Evolutionary conservation across 2,888 invertebrate species (phyloP), one percentile per base, ranked within the genome.

Genomic region (Biston betularia): DNA sequence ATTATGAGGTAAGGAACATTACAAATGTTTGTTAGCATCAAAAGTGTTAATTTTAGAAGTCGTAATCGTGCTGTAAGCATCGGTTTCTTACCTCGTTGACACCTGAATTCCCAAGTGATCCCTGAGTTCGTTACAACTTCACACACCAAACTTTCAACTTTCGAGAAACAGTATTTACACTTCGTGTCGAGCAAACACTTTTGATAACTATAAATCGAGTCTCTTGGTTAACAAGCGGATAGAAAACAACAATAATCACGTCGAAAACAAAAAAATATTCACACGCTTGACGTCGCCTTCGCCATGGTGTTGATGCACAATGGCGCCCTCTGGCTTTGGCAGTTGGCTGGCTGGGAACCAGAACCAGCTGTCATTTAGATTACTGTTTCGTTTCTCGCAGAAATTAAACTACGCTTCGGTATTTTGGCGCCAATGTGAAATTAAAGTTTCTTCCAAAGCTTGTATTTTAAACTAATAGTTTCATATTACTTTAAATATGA

Each of bases 31-130:
- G 72, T 79, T 79, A 79, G 71, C 70, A 80, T 76, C 59, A 61
- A 80, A 78, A 83, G 79, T 79, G 83, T 81, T 89, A 85, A 88
- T 86, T 88, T 83, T 86, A 87, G 84, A 87, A 87, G 82, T 82
- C 80, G 76, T 88, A 87, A 84, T 89, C 83, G 82, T 79, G 83
- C 80, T 86, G 84, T 86, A 88, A 85, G 89, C 89, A 89, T 90
- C 82, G 81, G 78, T 86, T 89, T 87, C 93, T 93, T 93, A 93
- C 94, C 93, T 93, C 93, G 89, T 93, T 93, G 93, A 93, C 93
- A 94, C 93, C 93, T 92, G 90, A 92, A 92, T 87, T 88, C 88
- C 87, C 83, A 87, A 91, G 87, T 87, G 89, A 90, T 92, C 88
- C 85, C 79, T 83, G 90, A 92, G 92, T 92, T 92, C 89, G 92